phyloP scores from a whole-genome alignment of 2,797 vertebrate genomes.

The Yasuhikotakia modesta region DNA sequence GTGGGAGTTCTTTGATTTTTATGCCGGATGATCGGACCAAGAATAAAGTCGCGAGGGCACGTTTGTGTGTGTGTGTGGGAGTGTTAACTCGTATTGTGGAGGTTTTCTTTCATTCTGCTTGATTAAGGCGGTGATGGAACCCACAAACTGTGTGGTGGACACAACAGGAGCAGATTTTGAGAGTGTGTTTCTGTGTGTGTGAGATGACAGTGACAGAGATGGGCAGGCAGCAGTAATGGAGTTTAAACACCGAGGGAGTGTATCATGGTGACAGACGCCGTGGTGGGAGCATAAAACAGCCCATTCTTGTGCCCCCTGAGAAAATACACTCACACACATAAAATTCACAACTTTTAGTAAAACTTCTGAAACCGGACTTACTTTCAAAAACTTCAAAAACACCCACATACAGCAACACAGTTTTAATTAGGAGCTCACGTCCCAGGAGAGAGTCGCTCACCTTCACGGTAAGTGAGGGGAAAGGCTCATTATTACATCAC shows the following conservation, averaged over 20 bases:
- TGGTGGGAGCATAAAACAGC: slow-evolving; percentile 56
- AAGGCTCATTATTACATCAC: not conserved
- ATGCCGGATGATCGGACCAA: slow-evolving; percentile 9
- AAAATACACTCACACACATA: slow-evolving; percentile 15
- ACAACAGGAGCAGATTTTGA: slow-evolving; percentile 32
- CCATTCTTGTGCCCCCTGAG: slow-evolving; percentile 39
- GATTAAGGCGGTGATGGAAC: slow-evolving; percentile 37
- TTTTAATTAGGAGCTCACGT: not conserved
- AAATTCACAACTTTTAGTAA: not conserved
- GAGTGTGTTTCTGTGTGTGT: slow-evolving; percentile 8
- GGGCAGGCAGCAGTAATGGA: slow-evolving; percentile 63
- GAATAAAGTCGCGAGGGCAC: not conserved
- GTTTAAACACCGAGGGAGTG: slow-evolving; percentile 68
- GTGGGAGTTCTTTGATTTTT: slow-evolving; percentile 35
- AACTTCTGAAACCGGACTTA: slow-evolving; percentile 16
- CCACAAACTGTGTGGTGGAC: slow-evolving; percentile 45
- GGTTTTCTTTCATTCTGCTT: slow-evolving; percentile 30
- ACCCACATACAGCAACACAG: slow-evolving; percentile 6
- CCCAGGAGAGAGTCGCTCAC: not conserved
- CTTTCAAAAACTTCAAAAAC: slow-evolving; percentile 4
- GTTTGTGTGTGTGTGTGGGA: slow-evolving; percentile 3
- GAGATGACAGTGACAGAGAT: slow-evolving; percentile 44
- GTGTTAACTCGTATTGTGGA: slow-evolving; percentile 9
- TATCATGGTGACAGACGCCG: slow-evolving; percentile 70
- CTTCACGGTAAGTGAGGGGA: not conserved